Evolutionary conservation across 2,888 invertebrate genomes (phyloP).

Genomic region (Tuta absoluta): DNA sequence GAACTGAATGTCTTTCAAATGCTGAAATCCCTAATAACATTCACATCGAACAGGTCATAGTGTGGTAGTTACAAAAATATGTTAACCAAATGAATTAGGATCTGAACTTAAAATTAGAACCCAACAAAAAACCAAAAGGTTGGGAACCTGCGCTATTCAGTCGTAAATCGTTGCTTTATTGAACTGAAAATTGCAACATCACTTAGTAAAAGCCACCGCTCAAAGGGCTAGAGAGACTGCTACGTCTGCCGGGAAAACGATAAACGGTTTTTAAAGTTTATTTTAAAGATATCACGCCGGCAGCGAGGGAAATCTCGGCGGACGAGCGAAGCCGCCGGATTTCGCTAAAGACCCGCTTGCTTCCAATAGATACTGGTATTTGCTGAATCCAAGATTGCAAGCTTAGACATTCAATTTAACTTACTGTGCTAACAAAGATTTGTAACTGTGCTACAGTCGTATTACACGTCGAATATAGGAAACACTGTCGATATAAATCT

Average conservation of each 20-base stretch:
- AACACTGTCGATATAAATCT: conserved; percentile 17
- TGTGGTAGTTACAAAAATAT: too few species aligned
- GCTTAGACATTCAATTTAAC: conserved; percentile 75
- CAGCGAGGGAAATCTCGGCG: conserved; percentile 39
- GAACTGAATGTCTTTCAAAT: too few species aligned
- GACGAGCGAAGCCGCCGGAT: conserved; percentile 59
- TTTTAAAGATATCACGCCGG: conserved; percentile 22
- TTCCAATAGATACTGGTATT: conserved; percentile 69
- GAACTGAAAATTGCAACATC: conserved; percentile 10
- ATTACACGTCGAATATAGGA: conserved; percentile 38
- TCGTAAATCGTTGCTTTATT: conserved; percentile 8
- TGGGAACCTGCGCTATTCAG: background rate
- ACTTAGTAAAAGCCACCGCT: background rate
- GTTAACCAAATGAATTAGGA: too few species aligned
- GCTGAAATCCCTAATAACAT: too few species aligned
- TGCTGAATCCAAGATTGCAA: conserved; percentile 67
- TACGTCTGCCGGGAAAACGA: background rate
- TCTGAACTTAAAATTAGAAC: too few species aligned
- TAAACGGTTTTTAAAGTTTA: conserved; percentile 25
- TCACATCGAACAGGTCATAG: too few species aligned
- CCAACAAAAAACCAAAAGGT: too few species aligned
- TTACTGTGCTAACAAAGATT: conserved; percentile 65
- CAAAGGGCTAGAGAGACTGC: conserved; percentile 3
- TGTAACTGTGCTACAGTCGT: conserved; percentile 49
- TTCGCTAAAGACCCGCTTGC: conserved; percentile 65